These are phyloP conservation scores for Dione vanillae DNA, from an alignment of 2,888 invertebrate genomes.

Conservation along the genomic window DNA sequence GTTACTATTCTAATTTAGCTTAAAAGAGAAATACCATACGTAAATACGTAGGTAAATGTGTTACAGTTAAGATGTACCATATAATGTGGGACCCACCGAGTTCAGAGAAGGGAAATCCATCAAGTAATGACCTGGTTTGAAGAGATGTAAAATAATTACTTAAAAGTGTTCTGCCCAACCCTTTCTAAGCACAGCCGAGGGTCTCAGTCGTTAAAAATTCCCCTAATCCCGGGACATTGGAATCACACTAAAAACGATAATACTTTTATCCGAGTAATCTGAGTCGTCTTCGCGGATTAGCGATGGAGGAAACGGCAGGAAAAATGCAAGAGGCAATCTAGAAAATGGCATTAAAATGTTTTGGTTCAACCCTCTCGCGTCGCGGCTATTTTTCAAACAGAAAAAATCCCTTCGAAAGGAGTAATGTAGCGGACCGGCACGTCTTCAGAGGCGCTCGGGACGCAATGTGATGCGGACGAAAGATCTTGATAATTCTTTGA, in stretches of 20 bases:
- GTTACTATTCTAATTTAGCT: too few species aligned
- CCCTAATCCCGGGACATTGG: constrained; percentile 74
- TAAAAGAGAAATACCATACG: not conserved
- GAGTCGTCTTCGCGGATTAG: constrained; percentile 81
- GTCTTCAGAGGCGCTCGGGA: constrained; percentile 77
- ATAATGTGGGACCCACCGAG: not conserved
- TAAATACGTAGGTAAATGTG: not conserved
- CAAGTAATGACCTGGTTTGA: constrained; percentile 30
- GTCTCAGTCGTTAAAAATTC: constrained; percentile 75
- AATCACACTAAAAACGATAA: constrained; percentile 81
- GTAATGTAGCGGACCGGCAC: constrained; percentile 82
- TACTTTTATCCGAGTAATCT: constrained; percentile 80
- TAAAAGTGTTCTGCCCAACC: constrained; percentile 71
- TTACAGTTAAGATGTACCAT: not conserved
- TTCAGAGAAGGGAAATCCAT: constrained; percentile 18
- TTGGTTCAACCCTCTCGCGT: constrained; percentile 78
- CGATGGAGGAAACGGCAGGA: constrained; percentile 70
- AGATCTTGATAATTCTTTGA: constrained; percentile 66
- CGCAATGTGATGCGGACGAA: constrained; percentile 49
- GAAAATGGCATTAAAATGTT: constrained; percentile 85
- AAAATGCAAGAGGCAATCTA: constrained; percentile 84
- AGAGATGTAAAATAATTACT: constrained; percentile 64
- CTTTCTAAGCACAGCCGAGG: constrained; percentile 75
- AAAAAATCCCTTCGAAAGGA: constrained; percentile 77
- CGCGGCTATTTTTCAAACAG: constrained; percentile 83